Evolutionary conservation across 2,888 invertebrate species (phyloP), one percentile per base, ranked within the genome.

Genomic region (Venusia cambrica): DNA sequence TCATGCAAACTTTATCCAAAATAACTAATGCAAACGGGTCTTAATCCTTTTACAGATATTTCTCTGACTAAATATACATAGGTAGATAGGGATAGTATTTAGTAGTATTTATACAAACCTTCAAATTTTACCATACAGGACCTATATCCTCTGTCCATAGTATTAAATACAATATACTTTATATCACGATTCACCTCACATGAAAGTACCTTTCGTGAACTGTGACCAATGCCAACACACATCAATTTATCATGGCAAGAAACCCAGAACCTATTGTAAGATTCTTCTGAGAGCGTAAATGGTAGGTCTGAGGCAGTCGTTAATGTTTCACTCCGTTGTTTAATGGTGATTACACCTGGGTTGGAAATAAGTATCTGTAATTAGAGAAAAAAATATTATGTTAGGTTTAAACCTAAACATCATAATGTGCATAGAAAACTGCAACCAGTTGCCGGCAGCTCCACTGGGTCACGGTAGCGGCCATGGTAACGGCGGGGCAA

Each of bases 261-360:
- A 15, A 90, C 54, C 71, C 84, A 74, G 52, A 90, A 89, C 45
- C 65, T 78, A 48, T 67, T 77, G 51, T 65, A 83, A 44, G 84
- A 77, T 17, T 74, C 68, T 10, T 11, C 17, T 1, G 40, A 18
- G 3, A 50, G 38, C 5, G 20, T 20, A 13, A 28, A 45, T n/a
- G 24, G 26, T 21, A 33, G 16, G 3, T 5, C 24, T 12, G 19
- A n/a, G 9, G 17, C 28, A n/a, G 2, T 29, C 3, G 3, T 13
- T 14, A 5, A 14, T 16, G n/a, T 4, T 5, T 28, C 30, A 7
- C 26, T n/a, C 16, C 18, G 8, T n/a, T 34, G 24, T n/a, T 21
- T 17, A 6, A 73, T 62, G 49, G 52, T 62, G 20, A 64, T 58
- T n/a, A 21, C 41, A 3, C 53, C 50, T 24, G 57, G 44, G 14